Conservation (phyloP, 2,113 vertebrate species). For the Gobio gobio region DNA sequence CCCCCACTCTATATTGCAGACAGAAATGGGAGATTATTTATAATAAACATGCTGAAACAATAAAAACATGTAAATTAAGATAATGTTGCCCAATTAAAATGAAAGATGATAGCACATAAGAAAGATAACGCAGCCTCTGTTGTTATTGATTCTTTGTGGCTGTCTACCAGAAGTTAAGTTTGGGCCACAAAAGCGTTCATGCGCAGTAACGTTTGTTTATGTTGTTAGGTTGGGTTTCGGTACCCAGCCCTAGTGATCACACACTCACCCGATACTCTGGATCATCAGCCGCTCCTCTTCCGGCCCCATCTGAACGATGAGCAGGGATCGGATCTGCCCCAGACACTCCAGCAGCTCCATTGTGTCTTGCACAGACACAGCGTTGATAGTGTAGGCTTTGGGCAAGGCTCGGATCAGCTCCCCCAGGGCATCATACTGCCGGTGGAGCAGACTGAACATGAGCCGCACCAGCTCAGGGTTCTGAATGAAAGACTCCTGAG, state of each 20-base stretch:
- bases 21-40: too few species aligned
- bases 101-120: too few species aligned
- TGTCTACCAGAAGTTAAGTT: too few species aligned
- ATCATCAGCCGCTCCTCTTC: conserved; percentile 97
- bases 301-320: conserved; percentile 97
- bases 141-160: too few species aligned
- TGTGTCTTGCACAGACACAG: conserved; percentile 86
- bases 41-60: too few species aligned
- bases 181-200: too few species aligned
- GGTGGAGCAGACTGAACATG: conserved; percentile 95
- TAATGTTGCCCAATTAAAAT: too few species aligned
- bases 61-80: too few species aligned
- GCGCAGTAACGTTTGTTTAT: too few species aligned
- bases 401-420: conserved; percentile 90
- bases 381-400: conserved; percentile 90
- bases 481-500: conserved; percentile 93
- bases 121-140: too few species aligned
- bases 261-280: conserved; percentile 91
- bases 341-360: conserved; percentile 91
- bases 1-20: too few species aligned
- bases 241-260: background rate
- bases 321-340: conserved; percentile 92
- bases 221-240: too few species aligned
- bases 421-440: conserved; percentile 90
- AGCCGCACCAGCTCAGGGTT: conserved; percentile 91